Conservation (phyloP, 2,797 vertebrate species). For the Darevskia mixta region DNA sequence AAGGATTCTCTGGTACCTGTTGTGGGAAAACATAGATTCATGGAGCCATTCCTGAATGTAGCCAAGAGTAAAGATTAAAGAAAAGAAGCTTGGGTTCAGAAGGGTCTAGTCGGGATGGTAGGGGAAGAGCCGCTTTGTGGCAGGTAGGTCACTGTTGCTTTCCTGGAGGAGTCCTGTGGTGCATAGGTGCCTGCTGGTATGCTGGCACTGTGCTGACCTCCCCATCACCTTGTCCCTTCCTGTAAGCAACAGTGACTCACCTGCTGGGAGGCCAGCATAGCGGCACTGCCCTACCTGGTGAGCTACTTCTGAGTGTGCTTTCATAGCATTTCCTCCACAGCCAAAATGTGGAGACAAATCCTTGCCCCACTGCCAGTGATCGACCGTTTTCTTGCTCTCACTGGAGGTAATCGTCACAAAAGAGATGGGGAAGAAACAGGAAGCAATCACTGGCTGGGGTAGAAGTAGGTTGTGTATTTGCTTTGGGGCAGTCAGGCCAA, state of each 20-base stretch:
- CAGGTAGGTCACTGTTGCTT: background rate
- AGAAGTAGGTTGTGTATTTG: background rate
- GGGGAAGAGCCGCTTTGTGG: background rate
- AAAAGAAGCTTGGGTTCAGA: background rate
- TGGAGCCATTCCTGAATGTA: background rate
- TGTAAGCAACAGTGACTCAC: no score
- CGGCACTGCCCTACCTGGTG: no score
- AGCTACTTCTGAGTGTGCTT: no score
- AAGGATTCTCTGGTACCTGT: background rate
- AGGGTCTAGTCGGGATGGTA: no score
- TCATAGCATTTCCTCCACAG: background rate
- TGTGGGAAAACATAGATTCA: background rate
- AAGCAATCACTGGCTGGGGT: background rate
- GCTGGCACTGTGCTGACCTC: no score
- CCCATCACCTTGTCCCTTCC: no score
- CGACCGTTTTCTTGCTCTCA: background rate
- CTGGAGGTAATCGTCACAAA: background rate
- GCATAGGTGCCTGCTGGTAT: no score
- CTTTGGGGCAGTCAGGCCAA: background rate
- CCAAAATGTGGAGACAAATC: background rate
- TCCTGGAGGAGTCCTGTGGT: no score
- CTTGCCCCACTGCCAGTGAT: background rate
- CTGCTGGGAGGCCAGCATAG: no score
- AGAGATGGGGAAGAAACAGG: background rate
- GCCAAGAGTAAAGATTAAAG: background rate